Conservation (phyloP, 1,140 invertebrate species). For the Rhopalosiphum padi region DNA sequence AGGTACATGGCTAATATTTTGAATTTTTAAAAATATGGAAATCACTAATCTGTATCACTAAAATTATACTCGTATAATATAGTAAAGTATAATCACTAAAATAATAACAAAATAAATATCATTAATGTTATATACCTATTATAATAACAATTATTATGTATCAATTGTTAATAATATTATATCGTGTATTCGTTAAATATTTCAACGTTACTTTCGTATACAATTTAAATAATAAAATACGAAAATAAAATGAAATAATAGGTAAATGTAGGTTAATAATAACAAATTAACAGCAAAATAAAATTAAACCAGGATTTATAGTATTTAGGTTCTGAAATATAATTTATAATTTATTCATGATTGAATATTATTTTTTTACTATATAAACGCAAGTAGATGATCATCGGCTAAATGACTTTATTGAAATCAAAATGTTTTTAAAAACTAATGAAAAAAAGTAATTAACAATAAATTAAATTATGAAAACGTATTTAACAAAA, state of each 20-base stretch:
- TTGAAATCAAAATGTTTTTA: neutral
- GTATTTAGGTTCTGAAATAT: neutral
- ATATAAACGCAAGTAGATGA: neutral
- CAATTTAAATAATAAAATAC: too few species aligned
- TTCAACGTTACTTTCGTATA: too few species aligned
- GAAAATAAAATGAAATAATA: too few species aligned
- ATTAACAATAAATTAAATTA: conserved; percentile 3
- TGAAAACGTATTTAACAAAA: neutral
- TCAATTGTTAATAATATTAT: too few species aligned
- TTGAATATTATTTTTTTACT: neutral
- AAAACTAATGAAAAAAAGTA: neutral
- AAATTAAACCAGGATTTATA: neutral
- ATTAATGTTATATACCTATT: too few species aligned
- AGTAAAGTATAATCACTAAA: neutral
- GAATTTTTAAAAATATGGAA: neutral
- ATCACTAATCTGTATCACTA: neutral
- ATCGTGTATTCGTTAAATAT: too few species aligned
- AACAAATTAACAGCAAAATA: too few species aligned
- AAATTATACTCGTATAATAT: neutral
- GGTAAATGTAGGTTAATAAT: too few species aligned
- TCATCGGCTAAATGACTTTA: neutral
- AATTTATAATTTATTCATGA: neutral
- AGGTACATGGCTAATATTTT: neutral
- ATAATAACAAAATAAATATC: too few species aligned
- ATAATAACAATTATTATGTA: too few species aligned